Evolutionary conservation across 1,140 invertebrate species (phyloP).

Genomic region (Hypothenemus hampei): DNA sequence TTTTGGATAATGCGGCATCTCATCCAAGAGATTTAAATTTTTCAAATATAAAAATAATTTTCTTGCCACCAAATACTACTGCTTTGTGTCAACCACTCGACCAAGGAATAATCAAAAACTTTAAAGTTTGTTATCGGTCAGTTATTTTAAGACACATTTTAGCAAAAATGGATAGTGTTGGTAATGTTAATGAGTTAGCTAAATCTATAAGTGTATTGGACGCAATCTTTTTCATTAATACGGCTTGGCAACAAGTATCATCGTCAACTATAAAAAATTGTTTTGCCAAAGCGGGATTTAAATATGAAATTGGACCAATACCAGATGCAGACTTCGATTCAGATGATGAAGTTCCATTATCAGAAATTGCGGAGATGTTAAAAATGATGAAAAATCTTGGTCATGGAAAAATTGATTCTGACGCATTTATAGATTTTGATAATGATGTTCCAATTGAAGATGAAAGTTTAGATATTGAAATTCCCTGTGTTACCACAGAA

Average conservation of each 20-base stretch:
- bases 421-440: no score
- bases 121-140: slow-evolving; percentile 38
- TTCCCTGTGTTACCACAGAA: not conserved
- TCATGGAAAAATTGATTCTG: not conserved
- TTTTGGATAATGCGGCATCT: slow-evolving; percentile 25
- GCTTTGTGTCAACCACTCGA: slow-evolving; percentile 49
- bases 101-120: slow-evolving; percentile 47
- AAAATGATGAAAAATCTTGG: slow-evolving; percentile 1
- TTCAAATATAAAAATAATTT: slow-evolving; percentile 43
- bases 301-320: not conserved
- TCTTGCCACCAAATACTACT: slow-evolving; percentile 49
- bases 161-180: slow-evolving; percentile 4
- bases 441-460: not conserved
- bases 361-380: not conserved
- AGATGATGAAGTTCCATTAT: slow-evolving; percentile 6
- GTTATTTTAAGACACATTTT: slow-evolving; percentile 32
- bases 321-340: slow-evolving; percentile 2
- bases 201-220: slow-evolving; percentile 11
- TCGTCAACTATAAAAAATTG: no score
- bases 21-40: slow-evolving; percentile 38
- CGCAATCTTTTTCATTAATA: slow-evolving; percentile 1
- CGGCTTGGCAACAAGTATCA: no score
- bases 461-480: not conserved
- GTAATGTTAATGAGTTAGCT: not conserved
- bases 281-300: no score